These are phyloP conservation scores for Brienomyrus longianalis DNA, from an alignment of 2,113 vertebrate genomes.

Conservation along the genomic window DNA sequence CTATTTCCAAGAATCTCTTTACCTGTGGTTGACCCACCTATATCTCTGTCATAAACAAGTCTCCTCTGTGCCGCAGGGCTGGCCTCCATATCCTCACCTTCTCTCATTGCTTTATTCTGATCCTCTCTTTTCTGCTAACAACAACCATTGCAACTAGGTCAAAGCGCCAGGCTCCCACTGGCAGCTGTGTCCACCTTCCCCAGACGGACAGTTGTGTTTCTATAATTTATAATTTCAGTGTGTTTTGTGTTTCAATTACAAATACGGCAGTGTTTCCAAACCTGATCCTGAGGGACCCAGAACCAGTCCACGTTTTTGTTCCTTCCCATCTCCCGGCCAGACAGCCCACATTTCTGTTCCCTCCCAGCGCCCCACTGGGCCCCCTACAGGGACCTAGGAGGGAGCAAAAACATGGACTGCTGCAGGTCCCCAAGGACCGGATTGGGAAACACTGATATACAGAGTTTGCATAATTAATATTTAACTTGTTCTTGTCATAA, in stretches of 20 bases:
- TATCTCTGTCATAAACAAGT: neutral
- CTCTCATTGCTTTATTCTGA: neutral
- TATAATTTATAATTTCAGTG: neutral
- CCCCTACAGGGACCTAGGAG: neutral
- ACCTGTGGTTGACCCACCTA: neutral
- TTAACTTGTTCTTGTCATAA: neutral
- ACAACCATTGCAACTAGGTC: neutral
- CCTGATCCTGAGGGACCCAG: neutral
- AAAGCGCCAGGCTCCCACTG: neutral
- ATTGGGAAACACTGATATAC: neutral
- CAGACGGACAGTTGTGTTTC: neutral
- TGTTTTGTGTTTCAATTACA: neutral
- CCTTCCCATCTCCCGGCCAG: neutral
- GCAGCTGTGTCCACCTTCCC: neutral
- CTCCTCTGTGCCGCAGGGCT: neutral
- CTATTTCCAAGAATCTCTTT: neutral
- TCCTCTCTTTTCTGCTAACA: neutral
- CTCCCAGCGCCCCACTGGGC: neutral
- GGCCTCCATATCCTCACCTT: neutral
- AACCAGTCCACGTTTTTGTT: neutral
- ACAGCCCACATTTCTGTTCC: neutral
- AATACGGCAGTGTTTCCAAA: neutral
- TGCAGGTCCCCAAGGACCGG: neutral
- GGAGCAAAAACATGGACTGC: neutral
- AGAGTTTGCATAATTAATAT: neutral